Base-by-base conservation (phyloP, 2,888 invertebrate species). In the Heliconius cydno region DNA sequence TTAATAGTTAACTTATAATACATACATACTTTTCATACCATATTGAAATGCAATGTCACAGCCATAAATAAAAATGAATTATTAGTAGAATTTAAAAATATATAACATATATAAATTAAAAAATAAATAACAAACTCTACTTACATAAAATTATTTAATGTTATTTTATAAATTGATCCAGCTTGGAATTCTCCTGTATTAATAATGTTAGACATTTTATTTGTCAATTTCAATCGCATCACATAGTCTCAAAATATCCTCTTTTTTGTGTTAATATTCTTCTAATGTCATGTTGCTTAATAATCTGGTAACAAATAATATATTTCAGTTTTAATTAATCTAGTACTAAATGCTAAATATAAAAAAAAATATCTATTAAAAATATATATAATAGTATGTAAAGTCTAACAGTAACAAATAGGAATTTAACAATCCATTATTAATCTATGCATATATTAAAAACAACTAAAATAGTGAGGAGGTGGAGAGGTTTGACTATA, bases 101-200 rank as follows among this genome's bases (percentile, higher is more conserved):
- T 52, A 19, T 52, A 52, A 86, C 84, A 84, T 84, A 38, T 38
- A 38, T 38, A 15, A 15, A 15, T 52, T 52, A 2, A 52, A 52
- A 6, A 52, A 52, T 19, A 19, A 22, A 22, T 52, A 22, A 86
- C 84, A 85, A 84, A 70, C 34, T 52, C 63, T 52, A 95, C 95
- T 92, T 89, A 96, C 95, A 96, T 95, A 85, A 96, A 96, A 88
- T 96, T 95, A 89, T 92, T 92, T 38, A 96, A 93, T 30, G 95
- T 92, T 82, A 96, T 95, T 86, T 96, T 93, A 85, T 95, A 90
- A 82, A 96, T 96, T 80, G 92, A 91, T 70, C 96, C 96, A 46
- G 95, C 87, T 85, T 86, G 88, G 60, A 87, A 79, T 79, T 88
- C 90, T 66, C 87, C 85, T 7, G 84, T 87, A 80, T 92, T 94